A percentile compares a stretch with the other conserved stretches of the same genome.
Conservation (phyloP, 2,888 invertebrate species). For the Lymantria monacha region DNA sequence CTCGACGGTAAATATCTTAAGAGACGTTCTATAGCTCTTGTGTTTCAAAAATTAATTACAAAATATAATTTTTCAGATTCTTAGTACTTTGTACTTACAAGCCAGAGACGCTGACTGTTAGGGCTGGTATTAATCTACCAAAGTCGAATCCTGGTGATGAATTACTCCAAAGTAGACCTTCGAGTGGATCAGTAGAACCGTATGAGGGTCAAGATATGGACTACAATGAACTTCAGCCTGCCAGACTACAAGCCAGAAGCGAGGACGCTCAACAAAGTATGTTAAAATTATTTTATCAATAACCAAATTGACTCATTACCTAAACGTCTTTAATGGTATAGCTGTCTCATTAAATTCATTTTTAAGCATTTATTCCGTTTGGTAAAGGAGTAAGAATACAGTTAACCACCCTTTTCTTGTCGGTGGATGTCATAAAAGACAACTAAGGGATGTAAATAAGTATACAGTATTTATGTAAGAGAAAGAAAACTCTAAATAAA, state of each 20-base stretch:
- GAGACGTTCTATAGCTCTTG: not conserved
- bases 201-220: constrained; percentile 65
- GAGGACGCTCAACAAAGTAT: constrained; percentile 64
- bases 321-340: too few relatives aligned
- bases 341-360: too few relatives aligned
- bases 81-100: constrained; percentile 91
- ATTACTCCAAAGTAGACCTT: constrained; percentile 66
- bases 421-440: too few relatives aligned
- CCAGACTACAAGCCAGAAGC: constrained; percentile 68
- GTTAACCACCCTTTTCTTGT: too few relatives aligned
- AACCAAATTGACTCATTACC: too few relatives aligned
- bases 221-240: constrained; percentile 74
- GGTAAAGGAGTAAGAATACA: too few relatives aligned
- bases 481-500: too few relatives aligned
- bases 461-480: too few relatives aligned
- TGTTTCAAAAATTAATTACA: not conserved
- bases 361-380: too few relatives aligned
- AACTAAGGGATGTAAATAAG: too few relatives aligned
- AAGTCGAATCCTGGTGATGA: constrained; percentile 80
- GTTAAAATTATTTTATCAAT: constrained; percentile 18
- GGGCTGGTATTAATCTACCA: constrained; percentile 89
- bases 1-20: constrained; percentile 76
- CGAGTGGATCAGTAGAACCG: constrained; percentile 68
- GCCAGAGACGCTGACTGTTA: constrained; percentile 90
- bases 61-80: constrained; percentile 77